Conservation (phyloP, 2,113 vertebrate genomes). For the Actenoides lindsayi region DNA sequence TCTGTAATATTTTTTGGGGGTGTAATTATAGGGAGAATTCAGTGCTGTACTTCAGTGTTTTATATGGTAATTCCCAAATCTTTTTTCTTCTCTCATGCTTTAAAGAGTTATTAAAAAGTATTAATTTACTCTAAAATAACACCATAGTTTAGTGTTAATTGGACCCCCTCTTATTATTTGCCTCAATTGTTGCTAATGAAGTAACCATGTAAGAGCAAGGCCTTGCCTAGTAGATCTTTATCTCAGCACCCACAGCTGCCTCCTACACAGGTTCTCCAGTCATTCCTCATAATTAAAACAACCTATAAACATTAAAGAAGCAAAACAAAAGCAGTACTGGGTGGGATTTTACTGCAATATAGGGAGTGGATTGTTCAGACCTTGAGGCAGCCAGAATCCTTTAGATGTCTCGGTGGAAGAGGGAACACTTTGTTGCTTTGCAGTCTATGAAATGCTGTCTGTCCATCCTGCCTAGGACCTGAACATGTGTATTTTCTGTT, state of each 20-base stretch:
- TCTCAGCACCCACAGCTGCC: not conserved
- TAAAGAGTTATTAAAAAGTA: not conserved
- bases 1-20: not conserved
- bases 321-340: not conserved
- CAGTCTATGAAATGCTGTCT: not conserved
- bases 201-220: not conserved
- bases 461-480: not conserved
- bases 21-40: not conserved
- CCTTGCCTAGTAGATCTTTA: not conserved
- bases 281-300: not conserved
- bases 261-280: not conserved
- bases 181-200: not conserved
- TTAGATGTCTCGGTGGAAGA: not conserved
- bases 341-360: not conserved
- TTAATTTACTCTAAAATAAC: not conserved
- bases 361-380: not conserved
- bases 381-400: not conserved
- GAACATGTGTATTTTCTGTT: fast-evolving
- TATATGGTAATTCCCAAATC: not conserved
- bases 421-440: not conserved
- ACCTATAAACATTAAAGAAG: not conserved
- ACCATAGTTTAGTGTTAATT: not conserved
- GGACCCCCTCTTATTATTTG: not conserved
- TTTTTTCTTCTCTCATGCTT: not conserved
- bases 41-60: not conserved